phyloP scores from a whole-genome alignment of 2,113 vertebrate species.

The Coptodon bakossiorum region DNA sequence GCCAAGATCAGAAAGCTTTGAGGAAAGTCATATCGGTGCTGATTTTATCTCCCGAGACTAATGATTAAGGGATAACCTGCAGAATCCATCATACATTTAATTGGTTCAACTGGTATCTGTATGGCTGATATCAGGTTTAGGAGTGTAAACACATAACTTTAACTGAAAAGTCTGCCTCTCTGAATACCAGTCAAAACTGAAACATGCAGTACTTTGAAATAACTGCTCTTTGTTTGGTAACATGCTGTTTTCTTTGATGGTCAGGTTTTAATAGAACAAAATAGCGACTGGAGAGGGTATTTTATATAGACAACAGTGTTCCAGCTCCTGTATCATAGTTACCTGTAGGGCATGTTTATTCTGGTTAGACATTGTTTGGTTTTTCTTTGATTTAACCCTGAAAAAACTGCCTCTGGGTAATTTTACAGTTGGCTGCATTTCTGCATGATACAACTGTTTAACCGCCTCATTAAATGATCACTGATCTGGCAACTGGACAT shows the following conservation, averaged over 20 bases:
- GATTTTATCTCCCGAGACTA: conserved; percentile 34
- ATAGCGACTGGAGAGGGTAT: background rate
- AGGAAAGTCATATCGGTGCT: background rate
- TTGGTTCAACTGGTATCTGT: conserved; percentile 13
- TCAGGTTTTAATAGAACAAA: conserved; percentile 2
- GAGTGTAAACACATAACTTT: background rate
- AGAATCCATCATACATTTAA: conserved; percentile 39
- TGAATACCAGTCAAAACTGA: background rate
- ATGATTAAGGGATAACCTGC: conserved; percentile 19
- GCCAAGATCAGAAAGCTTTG: background rate
- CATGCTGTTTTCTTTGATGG: conserved; percentile 1
- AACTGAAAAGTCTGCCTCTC: background rate
- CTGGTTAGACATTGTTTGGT: background rate
- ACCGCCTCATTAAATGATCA: background rate
- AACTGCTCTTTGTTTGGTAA: background rate
- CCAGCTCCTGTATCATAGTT: background rate
- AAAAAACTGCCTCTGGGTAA: background rate
- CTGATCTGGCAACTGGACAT: background rate
- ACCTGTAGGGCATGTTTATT: background rate
- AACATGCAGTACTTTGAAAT: background rate
- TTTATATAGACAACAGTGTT: background rate
- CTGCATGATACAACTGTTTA: background rate
- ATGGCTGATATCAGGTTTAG: background rate
- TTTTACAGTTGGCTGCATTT: background rate
- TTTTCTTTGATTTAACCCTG: background rate